Conservation (phyloP, 2,113 vertebrate genomes). For the Phaethon lepturus region DNA sequence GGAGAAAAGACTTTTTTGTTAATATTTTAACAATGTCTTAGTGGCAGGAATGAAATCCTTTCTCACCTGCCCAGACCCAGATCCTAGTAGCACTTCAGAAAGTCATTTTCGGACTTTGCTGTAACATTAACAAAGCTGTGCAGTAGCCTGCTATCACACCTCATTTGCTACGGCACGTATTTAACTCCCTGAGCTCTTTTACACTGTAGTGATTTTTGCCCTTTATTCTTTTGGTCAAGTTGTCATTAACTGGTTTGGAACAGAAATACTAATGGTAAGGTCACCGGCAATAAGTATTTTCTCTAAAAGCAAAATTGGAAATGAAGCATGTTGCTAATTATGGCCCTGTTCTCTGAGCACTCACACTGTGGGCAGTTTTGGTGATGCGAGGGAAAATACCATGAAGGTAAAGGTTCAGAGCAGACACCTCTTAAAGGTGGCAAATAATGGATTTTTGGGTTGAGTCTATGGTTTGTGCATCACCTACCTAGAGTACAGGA, state of each 20-base stretch:
- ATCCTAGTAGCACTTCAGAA: background rate
- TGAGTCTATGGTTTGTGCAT: accelerated
- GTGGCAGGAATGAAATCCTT: background rate
- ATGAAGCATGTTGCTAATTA: background rate
- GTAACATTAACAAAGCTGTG: background rate
- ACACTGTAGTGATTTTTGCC: background rate
- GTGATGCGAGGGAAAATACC: background rate
- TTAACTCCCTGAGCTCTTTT: background rate
- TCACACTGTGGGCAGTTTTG: background rate
- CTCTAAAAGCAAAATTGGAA: background rate
- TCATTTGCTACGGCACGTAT: background rate
- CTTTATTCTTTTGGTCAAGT: background rate
- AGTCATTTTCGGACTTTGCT: background rate
- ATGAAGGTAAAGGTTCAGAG: background rate
- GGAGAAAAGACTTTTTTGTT: background rate
- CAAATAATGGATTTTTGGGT: background rate
- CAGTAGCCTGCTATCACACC: background rate
- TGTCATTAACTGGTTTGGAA: background rate
- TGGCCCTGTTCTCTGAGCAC: background rate
- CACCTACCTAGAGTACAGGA: background rate
- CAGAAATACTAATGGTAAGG: background rate
- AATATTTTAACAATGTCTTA: background rate
- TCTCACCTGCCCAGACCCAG: background rate
- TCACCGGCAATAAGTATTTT: background rate
- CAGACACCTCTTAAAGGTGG: background rate